Percentiles rank a stretch among this genome's conserved stretches.
phyloP scores from a whole-genome alignment of 2,113 vertebrate species.

The Scomber colias region DNA sequence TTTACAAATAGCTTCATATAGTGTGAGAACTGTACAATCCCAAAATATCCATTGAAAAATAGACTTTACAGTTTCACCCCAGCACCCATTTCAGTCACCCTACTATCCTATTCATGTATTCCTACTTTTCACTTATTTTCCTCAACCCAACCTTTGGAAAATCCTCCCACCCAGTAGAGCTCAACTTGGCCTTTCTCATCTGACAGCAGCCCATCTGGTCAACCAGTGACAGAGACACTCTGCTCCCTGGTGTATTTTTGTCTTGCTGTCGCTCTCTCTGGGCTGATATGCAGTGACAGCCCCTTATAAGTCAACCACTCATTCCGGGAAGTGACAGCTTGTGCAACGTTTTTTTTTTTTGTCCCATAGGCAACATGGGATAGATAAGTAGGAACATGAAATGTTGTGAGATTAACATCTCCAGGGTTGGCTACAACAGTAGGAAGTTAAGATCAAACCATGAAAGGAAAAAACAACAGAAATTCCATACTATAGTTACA shows the following conservation, averaged over 20 bases:
- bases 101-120: too few relatives aligned
- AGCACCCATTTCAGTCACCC: too few relatives aligned
- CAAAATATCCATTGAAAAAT: too few relatives aligned
- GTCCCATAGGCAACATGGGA: constrained; percentile 13
- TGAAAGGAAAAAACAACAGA: neutral
- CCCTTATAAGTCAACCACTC: constrained; percentile 78
- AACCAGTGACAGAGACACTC: constrained; percentile 42
- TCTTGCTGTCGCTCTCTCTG: constrained; percentile 41
- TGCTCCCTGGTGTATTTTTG: constrained; percentile 80
- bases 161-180: constrained; percentile 4
- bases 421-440: neutral
- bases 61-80: too few relatives aligned
- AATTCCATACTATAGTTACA: accelerated
- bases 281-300: constrained; percentile 62
- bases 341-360: constrained; percentile 52
- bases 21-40: too few relatives aligned
- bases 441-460: constrained; percentile 24
- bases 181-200: constrained; percentile 52
- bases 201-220: constrained; percentile 61
- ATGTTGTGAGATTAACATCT: constrained; percentile 48
- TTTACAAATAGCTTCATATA: too few relatives aligned
- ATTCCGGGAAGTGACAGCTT: constrained; percentile 72
- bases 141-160: constrained; percentile 17
- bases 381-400: constrained; percentile 45
- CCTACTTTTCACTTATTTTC: neutral